These are phyloP conservation scores for Romanogobio albipinnatus DNA, from an alignment of 2,113 vertebrate genomes.

Conservation along the genomic window DNA sequence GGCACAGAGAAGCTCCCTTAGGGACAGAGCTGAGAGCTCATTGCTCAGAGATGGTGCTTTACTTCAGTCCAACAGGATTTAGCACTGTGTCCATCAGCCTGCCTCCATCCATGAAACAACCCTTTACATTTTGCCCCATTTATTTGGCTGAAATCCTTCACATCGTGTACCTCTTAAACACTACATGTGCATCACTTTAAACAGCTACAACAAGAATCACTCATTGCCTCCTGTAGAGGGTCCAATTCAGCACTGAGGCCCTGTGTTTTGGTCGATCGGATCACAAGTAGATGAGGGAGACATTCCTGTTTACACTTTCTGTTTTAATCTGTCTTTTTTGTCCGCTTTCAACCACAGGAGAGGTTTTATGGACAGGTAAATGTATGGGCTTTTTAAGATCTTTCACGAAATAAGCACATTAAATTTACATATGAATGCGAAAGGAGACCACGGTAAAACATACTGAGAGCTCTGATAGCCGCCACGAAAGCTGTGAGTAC, in stretches of 20 bases:
- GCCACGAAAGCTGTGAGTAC: too few species aligned
- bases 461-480: too few species aligned
- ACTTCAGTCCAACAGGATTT: constrained; percentile 67
- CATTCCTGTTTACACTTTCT: too few species aligned
- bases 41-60: constrained; percentile 58
- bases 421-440: too few species aligned
- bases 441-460: too few species aligned
- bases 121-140: constrained; percentile 29
- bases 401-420: too few species aligned
- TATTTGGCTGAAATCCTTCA: neutral
- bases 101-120: constrained; percentile 58
- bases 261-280: too few species aligned
- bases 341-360: too few species aligned
- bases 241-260: neutral
- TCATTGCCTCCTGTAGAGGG: neutral
- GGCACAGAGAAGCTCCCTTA: constrained; percentile 41
- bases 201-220: neutral
- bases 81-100: constrained; percentile 65
- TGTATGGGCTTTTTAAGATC: too few species aligned
- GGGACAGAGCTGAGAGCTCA: neutral
- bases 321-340: too few species aligned
- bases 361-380: too few species aligned
- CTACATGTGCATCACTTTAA: constrained; percentile 1
- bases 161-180: neutral
- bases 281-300: too few species aligned